A percentile compares a stretch with the other conserved stretches of the same genome.
These are phyloP conservation scores for Agrochola lychnidis DNA, from an alignment of 2,888 invertebrate genomes.

Conservation along the genomic window DNA sequence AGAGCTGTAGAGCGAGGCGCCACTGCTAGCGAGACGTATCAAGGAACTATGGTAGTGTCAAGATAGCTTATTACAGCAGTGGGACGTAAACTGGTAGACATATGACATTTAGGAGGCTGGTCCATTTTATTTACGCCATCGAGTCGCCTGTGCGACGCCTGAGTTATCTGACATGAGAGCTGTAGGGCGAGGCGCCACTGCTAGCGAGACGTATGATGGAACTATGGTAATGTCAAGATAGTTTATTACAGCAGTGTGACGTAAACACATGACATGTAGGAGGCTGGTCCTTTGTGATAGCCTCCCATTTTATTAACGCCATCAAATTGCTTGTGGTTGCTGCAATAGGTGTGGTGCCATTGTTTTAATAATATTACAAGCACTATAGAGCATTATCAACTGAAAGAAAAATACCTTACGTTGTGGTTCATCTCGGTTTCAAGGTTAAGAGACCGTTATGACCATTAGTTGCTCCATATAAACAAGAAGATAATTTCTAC, in stretches of 20 bases:
- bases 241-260: not conserved
- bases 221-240: not conserved
- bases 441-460: not conserved
- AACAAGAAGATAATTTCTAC: not conserved
- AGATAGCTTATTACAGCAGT: not conserved
- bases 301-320: not conserved
- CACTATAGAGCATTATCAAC: not conserved
- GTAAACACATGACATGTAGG: not conserved
- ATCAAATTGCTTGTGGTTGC: not conserved
- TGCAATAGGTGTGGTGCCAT: not conserved
- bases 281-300: not conserved
- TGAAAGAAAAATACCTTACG: not conserved
- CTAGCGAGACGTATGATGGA: not conserved
- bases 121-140: conserved; percentile 6
- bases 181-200: not conserved
- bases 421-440: not conserved
- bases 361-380: not conserved
- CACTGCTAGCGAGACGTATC: conserved; percentile 1
- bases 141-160: not conserved
- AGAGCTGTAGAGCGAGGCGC: not conserved
- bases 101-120: not conserved
- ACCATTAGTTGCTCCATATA: not conserved
- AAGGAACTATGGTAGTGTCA: not conserved
- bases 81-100: not conserved
- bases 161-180: conserved; percentile 15